phyloP scores from a whole-genome alignment of 2,888 invertebrate species.

The Apotomis turbidana region DNA sequence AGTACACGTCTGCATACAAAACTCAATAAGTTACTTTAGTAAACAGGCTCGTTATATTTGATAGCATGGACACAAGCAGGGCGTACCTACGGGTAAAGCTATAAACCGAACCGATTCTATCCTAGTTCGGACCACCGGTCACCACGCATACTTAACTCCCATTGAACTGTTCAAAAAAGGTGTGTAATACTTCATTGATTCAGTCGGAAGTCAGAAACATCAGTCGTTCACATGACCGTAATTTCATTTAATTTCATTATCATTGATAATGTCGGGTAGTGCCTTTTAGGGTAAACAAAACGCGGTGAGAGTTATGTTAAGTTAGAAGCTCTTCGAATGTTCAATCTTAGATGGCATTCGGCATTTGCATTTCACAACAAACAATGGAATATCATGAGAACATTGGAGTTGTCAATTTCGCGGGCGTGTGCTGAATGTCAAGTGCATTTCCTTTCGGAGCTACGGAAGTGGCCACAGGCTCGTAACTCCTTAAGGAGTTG shows the following conservation, averaged over 20 bases:
- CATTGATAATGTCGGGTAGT: no score
- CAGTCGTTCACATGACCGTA: no score
- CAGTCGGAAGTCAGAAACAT: no score
- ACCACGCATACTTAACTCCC: slow-evolving; percentile 45
- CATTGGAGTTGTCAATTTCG: slow-evolving; percentile 59
- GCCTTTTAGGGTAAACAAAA: no score
- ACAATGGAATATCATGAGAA: slow-evolving; percentile 62
- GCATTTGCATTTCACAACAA: slow-evolving; percentile 60
- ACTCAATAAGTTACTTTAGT: background rate
- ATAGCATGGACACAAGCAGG: slow-evolving; percentile 38
- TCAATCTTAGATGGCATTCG: background rate
- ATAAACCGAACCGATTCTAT: slow-evolving; percentile 33
- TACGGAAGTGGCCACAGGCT: slow-evolving; percentile 69
- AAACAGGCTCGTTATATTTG: slow-evolving; percentile 13
- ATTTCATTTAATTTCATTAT: no score
- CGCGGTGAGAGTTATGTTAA: background rate
- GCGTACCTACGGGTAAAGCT: slow-evolving; percentile 43
- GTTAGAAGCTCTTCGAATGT: slow-evolving; percentile 6
- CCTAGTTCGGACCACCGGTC: slow-evolving; percentile 44
- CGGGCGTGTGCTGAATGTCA: slow-evolving; percentile 67
- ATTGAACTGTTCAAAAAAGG: no score
- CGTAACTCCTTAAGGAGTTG: slow-evolving; percentile 56
- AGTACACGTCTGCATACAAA: background rate
- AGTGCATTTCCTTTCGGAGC: slow-evolving; percentile 77
- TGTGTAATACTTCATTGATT: no score